Evolutionary conservation across 1,140 invertebrate genomes (phyloP).

Genomic region (Venustaconcha ellipsiformis): DNA sequence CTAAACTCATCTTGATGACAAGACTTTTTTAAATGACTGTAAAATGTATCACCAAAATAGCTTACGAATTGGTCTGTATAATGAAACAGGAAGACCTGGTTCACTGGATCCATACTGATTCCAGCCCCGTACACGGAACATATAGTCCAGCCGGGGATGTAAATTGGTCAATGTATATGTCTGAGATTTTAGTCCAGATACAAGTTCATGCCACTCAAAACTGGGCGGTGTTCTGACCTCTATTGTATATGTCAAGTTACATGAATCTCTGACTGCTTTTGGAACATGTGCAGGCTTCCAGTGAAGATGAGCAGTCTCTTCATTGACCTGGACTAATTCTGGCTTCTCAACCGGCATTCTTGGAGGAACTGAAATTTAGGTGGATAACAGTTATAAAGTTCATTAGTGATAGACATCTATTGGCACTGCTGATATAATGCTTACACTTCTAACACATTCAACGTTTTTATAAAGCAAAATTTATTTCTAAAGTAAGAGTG

Average conservation of each 20-base stretch:
- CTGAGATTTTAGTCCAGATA: slow-evolving; percentile 37
- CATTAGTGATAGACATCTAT: too few species aligned
- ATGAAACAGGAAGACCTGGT: slow-evolving; percentile 79
- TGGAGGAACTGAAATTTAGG: slow-evolving; percentile 54
- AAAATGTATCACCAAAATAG: slow-evolving; percentile 1
- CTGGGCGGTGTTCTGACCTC: slow-evolving; percentile 46
- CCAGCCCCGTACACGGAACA: slow-evolving; percentile 96
- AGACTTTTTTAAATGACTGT: neutral
- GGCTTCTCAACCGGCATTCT: slow-evolving; percentile 60
- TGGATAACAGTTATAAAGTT: neutral
- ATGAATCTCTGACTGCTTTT: slow-evolving; percentile 39
- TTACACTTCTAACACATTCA: too few species aligned
- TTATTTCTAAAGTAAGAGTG: too few species aligned
- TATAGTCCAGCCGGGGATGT: slow-evolving; percentile 84
- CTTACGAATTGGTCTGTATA: slow-evolving; percentile 58
- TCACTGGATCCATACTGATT: slow-evolving; percentile 97
- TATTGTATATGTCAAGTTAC: slow-evolving; percentile 53
- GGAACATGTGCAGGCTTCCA: slow-evolving; percentile 59
- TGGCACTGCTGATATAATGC: too few species aligned
- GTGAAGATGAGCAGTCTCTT: slow-evolving; percentile 43
- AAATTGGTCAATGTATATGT: slow-evolving; percentile 47
- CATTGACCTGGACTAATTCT: slow-evolving; percentile 39
- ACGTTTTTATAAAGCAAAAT: too few species aligned
- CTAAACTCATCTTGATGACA: too few species aligned
- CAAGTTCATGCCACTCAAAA: slow-evolving; percentile 59